Evolutionary conservation across 2,797 vertebrate species (phyloP).

Genomic region (Limnodromus scolopaceus): DNA sequence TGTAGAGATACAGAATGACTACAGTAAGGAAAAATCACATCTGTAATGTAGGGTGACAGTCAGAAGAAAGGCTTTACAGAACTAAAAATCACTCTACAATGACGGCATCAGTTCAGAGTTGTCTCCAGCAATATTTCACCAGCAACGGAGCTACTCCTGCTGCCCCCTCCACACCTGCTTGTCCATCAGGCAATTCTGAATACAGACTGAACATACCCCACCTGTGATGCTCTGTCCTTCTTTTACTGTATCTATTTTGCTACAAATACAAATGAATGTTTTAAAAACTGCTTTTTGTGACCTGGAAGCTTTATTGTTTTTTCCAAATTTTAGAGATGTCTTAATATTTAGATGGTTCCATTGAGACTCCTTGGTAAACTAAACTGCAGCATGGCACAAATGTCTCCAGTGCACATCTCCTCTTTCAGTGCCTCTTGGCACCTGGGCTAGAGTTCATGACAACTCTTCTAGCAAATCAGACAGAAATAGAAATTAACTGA

Average conservation of each 20-base stretch:
- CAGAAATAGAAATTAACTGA: background rate
- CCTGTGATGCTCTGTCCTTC: background rate
- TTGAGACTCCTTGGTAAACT: background rate
- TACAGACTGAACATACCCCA: background rate
- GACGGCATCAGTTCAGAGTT: background rate
- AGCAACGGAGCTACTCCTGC: background rate
- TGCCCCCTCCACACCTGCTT: background rate
- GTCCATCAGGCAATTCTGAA: background rate
- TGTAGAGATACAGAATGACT: background rate
- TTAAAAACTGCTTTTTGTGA: background rate
- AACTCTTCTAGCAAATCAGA: background rate
- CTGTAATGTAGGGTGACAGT: background rate
- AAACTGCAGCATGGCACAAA: background rate
- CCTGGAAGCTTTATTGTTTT: background rate
- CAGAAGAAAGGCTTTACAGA: background rate
- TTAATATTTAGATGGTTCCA: background rate
- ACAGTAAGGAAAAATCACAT: background rate
- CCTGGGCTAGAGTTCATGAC: background rate
- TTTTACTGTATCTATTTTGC: background rate
- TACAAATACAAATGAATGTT: background rate
- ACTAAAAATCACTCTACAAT: background rate
- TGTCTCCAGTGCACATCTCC: background rate
- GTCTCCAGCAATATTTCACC: background rate
- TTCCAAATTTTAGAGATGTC: background rate
- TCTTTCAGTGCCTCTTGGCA: background rate